Base-by-base conservation (phyloP, 2,888 invertebrate species). In the Syritta pipiens region DNA sequence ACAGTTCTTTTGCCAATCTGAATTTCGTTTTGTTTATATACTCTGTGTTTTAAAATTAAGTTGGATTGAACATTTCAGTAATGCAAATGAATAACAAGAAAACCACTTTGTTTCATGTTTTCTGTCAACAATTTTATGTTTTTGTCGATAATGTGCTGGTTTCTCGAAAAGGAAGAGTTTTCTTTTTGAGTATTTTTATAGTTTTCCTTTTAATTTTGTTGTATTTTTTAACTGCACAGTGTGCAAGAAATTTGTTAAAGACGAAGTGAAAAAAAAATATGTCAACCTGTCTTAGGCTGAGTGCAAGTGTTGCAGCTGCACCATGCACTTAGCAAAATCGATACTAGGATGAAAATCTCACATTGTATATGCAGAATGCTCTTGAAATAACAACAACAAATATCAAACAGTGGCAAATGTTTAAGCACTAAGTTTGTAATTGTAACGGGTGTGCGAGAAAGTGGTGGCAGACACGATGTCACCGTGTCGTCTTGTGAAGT, bases 321-420 rank as follows among this genome's bases (percentile, higher is more conserved):
- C 6, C 40, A n/a, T n/a, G n/a, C n/a, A n/a, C 37, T 40, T 71
- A 63, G 77, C 24, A 77, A 77, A 77, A 77, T 77, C 77, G 72
- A 77, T 77, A 77, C 30, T 63, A 44, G 53, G 48, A 67, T 48
- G 20, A 42, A 55, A 60, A 74, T 51, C 59, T 17, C 51, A 51
- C 35, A 35, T 49, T 42, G 53, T 69, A 20, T 42, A 32, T 30
- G 28, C 40, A 17, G 59, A 60, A 42, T 71, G 65, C 53, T 72
- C 65, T 60, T 72, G 46, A 72, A 72, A 46, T 53, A 71, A 59
- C 65, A 71, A 69, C 44, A 44, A 44, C 53, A 53, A 19, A 57
- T 28, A 55, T n/a, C 44, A 76, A 63, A 30, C 59, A 63, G 62
- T 63, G 30, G 42, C 37, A 32, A 69, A 35, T 44, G 55, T 30